A percentile compares a stretch with the other conserved stretches of the same genome.
Conservation (phyloP, 2,888 invertebrate genomes). For the Mimas tiliae region DNA sequence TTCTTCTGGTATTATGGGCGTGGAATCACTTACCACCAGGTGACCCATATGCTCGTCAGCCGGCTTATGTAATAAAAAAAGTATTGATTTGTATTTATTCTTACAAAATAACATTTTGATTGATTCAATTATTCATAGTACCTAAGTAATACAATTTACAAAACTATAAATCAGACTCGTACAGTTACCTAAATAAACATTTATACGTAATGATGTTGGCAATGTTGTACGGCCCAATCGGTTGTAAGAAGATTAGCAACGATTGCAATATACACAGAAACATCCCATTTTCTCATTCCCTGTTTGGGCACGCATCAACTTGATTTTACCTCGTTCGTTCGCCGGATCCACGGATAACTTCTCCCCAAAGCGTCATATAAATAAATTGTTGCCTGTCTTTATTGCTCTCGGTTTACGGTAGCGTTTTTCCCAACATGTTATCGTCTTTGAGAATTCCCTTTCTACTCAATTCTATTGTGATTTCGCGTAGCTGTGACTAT, state of each 20-base stretch:
- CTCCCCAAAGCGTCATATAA: conserved; percentile 83
- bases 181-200: conserved; percentile 26
- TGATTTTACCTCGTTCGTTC: conserved; percentile 76
- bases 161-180: background rate
- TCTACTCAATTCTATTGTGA: conserved; percentile 72
- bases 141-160: too few relatives aligned
- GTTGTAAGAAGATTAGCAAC: conserved; percentile 55
- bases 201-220: conserved; percentile 20
- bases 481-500: conserved; percentile 73
- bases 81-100: too few relatives aligned
- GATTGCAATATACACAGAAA: conserved; percentile 60
- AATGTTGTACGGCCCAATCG: conserved; percentile 41
- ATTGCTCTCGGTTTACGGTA: conserved; percentile 76
- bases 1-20: too few relatives aligned
- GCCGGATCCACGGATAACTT: conserved; percentile 74
- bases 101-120: background rate
- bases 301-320: conserved; percentile 74
- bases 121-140: background rate
- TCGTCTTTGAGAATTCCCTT: conserved; percentile 71
- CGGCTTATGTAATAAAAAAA: too few relatives aligned
- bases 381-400: conserved; percentile 84
- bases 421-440: conserved; percentile 75
- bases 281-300: conserved; percentile 67
- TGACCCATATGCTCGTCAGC: too few relatives aligned
- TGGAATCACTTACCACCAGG: too few relatives aligned